Percentiles rank a stretch among this genome's conserved stretches.
Conservation (phyloP, 2,797 vertebrate species). For the Eulemur rubriventer region DNA sequence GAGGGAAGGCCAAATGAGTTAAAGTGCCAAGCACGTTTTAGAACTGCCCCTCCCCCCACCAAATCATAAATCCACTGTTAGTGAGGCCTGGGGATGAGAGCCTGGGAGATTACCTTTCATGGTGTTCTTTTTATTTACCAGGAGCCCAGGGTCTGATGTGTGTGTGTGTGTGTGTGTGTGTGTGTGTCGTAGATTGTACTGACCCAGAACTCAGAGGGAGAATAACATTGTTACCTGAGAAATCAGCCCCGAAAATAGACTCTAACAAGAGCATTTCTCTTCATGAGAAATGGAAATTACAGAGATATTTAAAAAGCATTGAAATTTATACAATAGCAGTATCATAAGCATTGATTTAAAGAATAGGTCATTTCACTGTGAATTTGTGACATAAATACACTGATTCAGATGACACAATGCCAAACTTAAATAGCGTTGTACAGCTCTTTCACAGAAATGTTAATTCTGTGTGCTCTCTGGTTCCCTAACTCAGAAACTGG, state of each 20-base stretch:
- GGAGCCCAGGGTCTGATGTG: neutral
- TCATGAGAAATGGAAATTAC: constrained; percentile 14
- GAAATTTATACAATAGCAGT: neutral
- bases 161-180: rapidly evolving
- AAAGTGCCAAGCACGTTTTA: constrained; percentile 60
- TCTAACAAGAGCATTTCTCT: constrained; percentile 1
- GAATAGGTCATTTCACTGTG: neutral
- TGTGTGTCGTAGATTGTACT: neutral
- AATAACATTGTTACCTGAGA: neutral
- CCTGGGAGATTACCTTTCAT: constrained; percentile 54
- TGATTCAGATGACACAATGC: constrained; percentile 3
- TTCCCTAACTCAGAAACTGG: neutral
- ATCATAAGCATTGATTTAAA: neutral
- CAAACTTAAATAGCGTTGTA: neutral
- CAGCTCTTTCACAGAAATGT: neutral
- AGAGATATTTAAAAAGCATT: neutral
- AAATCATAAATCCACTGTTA: constrained; percentile 64
- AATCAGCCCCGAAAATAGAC: neutral
- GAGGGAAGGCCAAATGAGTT: constrained; percentile 54
- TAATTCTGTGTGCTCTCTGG: neutral
- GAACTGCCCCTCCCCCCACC: neutral
- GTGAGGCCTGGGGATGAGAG: constrained; percentile 51
- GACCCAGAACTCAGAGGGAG: neutral
- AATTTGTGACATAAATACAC: neutral
- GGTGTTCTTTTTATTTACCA: constrained; percentile 26